Evolutionary conservation across 1,140 invertebrate species (phyloP).

Genomic region (Ceratina calcarata): DNA sequence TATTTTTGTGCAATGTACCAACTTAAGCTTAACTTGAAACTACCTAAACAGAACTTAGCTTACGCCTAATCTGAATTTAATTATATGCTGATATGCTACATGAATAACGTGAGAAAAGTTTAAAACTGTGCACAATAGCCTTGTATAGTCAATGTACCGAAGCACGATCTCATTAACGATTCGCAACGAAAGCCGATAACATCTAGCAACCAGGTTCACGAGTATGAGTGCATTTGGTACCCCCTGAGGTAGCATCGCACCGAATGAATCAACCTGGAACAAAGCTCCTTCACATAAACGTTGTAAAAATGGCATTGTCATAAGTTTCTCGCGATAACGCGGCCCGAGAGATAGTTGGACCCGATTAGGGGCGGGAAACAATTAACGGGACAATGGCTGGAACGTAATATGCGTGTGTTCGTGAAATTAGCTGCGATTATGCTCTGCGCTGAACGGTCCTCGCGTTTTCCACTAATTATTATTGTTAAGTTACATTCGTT

Average conservation of each 20-base stretch:
- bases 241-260: neutral
- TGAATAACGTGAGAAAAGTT: too few relatives aligned
- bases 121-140: too few relatives aligned
- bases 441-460: too few relatives aligned
- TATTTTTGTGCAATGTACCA: too few relatives aligned
- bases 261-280: neutral
- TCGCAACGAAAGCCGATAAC: neutral
- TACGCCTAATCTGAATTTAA: too few relatives aligned
- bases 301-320: too few relatives aligned
- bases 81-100: too few relatives aligned
- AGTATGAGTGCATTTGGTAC: neutral
- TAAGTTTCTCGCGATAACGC: neutral
- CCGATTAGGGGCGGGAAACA: constrained; percentile 15
- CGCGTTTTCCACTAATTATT: too few relatives aligned
- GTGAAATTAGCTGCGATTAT: constrained; percentile 44
- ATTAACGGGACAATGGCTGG: neutral
- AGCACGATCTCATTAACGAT: neutral
- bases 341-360: neutral
- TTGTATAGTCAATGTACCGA: too few relatives aligned
- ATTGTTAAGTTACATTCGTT: too few relatives aligned
- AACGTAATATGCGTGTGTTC: neutral
- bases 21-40: too few relatives aligned
- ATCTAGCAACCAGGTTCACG: neutral
- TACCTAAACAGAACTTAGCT: too few relatives aligned
- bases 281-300: neutral